phyloP scores from a whole-genome alignment of 2,113 vertebrate species.

The Hipposideros armiger region DNA sequence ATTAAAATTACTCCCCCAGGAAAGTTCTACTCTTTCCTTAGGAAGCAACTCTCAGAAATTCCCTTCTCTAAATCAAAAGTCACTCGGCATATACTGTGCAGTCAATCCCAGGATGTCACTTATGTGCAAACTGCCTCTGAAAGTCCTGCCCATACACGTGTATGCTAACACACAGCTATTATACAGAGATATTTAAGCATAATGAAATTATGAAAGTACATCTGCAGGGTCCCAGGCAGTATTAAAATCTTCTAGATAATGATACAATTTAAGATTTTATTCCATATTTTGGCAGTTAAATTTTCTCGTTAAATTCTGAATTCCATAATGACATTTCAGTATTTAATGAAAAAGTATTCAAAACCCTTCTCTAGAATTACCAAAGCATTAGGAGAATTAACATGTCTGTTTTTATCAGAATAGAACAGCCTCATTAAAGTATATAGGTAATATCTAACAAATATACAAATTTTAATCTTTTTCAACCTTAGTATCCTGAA shows the following conservation, averaged over 20 bases:
- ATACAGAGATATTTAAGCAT: not conserved
- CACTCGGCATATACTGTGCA: not conserved
- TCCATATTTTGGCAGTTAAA: slow-evolving; percentile 19
- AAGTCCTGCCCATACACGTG: not conserved
- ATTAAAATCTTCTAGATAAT: slow-evolving; percentile 10
- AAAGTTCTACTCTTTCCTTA: not conserved
- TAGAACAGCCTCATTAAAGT: not conserved
- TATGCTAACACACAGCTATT: not conserved
- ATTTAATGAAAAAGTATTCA: slow-evolving; percentile 21
- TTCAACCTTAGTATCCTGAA: not conserved
- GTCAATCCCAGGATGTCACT: not conserved
- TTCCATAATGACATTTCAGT: slow-evolving; percentile 10
- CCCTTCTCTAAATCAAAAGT: slow-evolving; percentile 2
- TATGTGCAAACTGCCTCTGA: not conserved
- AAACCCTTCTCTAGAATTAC: not conserved
- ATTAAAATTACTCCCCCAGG: not conserved
- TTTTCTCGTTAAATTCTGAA: not conserved
- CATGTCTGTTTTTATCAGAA: not conserved
- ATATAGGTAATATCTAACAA: not conserved
- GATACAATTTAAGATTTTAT: not conserved
- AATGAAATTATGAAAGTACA: not conserved
- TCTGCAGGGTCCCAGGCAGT: not conserved
- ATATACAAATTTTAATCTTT: not conserved
- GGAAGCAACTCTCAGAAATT: not conserved
- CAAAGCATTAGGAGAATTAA: not conserved